Conservation (phyloP, 1,140 invertebrate species). For the Plodia interpunctella region DNA sequence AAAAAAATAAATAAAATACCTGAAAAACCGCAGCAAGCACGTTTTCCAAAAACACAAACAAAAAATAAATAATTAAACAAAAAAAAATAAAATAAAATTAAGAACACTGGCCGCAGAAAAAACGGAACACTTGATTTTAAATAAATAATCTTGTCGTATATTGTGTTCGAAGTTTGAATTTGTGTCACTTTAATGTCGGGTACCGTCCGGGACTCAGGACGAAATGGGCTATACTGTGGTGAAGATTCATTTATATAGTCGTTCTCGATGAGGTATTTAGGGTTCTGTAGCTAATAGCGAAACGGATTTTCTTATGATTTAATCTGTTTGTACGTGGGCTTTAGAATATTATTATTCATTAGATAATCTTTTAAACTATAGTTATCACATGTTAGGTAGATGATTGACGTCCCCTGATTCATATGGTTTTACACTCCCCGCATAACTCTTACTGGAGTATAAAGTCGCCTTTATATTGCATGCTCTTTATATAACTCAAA, state of each 20-base stretch:
- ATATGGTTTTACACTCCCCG: too few species aligned
- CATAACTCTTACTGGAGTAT: too few species aligned
- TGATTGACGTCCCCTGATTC: too few species aligned
- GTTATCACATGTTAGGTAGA: too few species aligned
- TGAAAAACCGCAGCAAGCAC: slow-evolving; percentile 1
- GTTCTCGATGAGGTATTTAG: neutral
- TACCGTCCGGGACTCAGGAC: neutral
- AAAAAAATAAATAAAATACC: slow-evolving; percentile 9
- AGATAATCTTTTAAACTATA: too few species aligned
- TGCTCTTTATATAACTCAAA: too few species aligned
- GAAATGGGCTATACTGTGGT: neutral
- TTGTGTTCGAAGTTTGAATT: neutral
- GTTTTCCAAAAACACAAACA: neutral
- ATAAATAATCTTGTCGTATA: neutral
- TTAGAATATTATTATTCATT: too few species aligned
- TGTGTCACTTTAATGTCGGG: neutral
- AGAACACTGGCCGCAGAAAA: neutral
- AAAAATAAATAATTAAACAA: neutral
- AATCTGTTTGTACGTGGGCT: neutral
- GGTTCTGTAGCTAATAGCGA: neutral
- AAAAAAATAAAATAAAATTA: too few species aligned
- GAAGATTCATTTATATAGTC: slow-evolving; percentile 11
- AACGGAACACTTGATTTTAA: neutral
- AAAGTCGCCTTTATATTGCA: too few species aligned
- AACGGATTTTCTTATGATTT: neutral